These are phyloP conservation scores for Leptinotarsa texana DNA, from an alignment of 1,140 invertebrate species.

Conservation along the genomic window DNA sequence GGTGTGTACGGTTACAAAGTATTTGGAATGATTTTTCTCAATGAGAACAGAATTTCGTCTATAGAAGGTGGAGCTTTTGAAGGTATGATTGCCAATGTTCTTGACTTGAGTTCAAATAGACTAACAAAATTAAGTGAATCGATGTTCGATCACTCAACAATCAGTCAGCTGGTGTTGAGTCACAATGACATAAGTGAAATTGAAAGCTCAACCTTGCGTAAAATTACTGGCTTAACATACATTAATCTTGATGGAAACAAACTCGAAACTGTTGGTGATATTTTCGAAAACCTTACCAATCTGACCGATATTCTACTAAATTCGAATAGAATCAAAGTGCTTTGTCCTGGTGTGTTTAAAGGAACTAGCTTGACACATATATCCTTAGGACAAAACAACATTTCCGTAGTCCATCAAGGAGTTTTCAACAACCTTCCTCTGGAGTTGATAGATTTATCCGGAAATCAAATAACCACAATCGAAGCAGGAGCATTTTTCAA, in stretches of 20 bases:
- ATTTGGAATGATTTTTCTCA: neutral
- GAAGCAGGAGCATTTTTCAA: neutral
- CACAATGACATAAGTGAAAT: conserved; percentile 12
- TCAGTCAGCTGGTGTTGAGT: neutral
- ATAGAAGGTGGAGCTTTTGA: conserved; percentile 15
- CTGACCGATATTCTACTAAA: neutral
- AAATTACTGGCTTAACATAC: neutral
- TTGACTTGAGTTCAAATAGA: neutral
- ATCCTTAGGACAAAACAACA: neutral
- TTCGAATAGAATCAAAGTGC: neutral
- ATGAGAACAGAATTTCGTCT: neutral
- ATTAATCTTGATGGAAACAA: neutral
- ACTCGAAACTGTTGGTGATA: neutral
- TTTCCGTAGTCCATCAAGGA: neutral
- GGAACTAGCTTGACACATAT: neutral
- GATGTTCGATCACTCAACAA: neutral
- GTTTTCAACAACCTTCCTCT: conserved; percentile 1
- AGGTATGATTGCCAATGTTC: neutral
- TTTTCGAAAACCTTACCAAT: neutral
- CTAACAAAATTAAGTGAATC: neutral
- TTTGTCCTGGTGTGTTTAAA: neutral
- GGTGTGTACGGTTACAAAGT: neutral
- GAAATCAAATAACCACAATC: neutral
- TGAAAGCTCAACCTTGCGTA: neutral
- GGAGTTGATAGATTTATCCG: neutral